phyloP scores from a whole-genome alignment of 1,140 invertebrate species.

The Papilio polyxenes region DNA sequence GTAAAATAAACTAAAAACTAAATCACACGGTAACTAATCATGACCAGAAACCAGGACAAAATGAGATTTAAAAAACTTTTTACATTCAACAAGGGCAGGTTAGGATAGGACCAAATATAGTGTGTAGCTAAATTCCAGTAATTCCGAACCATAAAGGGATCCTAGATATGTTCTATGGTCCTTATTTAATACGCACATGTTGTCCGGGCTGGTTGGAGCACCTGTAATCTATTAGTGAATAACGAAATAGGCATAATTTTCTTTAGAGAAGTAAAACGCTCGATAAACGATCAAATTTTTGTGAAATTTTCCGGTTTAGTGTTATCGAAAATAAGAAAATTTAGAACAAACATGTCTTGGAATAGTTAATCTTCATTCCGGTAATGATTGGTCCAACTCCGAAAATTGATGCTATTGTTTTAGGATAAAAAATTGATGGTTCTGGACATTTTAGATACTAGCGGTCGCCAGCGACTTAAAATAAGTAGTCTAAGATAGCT shows the following conservation, averaged over 20 bases:
- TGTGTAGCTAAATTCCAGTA: constrained; percentile 50
- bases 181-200: constrained; percentile 60
- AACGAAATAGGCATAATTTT: constrained; percentile 43
- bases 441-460: constrained; percentile 7
- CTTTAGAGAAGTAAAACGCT: constrained; percentile 26
- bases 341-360: too few relatives aligned
- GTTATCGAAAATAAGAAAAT: too few relatives aligned
- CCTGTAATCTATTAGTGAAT: constrained; percentile 45
- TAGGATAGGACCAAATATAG: constrained; percentile 47
- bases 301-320: too few relatives aligned
- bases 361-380: too few relatives aligned
- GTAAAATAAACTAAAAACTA: not conserved
- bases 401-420: too few relatives aligned
- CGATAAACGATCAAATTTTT: not conserved
- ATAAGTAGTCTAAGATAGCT: too few relatives aligned
- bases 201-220: constrained; percentile 45
- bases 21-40: not conserved
- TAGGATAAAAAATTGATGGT: constrained; percentile 10
- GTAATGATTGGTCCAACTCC: too few relatives aligned
- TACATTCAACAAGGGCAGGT: constrained; percentile 39
- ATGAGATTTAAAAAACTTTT: not conserved
- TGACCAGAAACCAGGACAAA: not conserved
- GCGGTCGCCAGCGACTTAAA: too few relatives aligned
- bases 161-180: constrained; percentile 46
- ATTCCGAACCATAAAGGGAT: constrained; percentile 42